Base-by-base conservation (phyloP, 2,888 invertebrate species). In the Drosophila eohydei region DNA sequence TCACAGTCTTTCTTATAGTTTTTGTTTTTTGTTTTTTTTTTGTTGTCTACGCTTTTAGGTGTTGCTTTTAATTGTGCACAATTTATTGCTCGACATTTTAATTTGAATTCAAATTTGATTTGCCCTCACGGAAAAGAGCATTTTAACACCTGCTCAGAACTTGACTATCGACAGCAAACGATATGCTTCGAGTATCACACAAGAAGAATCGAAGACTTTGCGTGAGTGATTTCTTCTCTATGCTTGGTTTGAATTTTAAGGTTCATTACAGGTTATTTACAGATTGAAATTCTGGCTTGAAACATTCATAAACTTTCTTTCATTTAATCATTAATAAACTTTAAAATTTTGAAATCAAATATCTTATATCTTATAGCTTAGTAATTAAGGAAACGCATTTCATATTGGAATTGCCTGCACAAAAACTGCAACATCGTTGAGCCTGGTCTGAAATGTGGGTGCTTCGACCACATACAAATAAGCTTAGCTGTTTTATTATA, bases 1-100 rank as follows among this genome's bases (percentile, higher is more conserved):
- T 52, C 36, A n/a, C 32, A n/a, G 54, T 40, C 43, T 59, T 21
- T 21, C 21, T 21, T 21, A 21, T 21, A 21, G 65, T 54, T 61
- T n/a, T 38, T 12, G 2, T 9, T 34, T 28, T 48, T 9, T 34
- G 12, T 50, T 32, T n/a, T 16, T 12, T 32, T 11, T 12, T 14
- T 51, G 32, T 56, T 54, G 56, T 40, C 34, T 40, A 56, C 46
- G 56, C 11, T 46, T 30, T 43, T 57, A 66, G 71, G 70, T 80
- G 65, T 62, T 61, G 65, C 21, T 67, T 87, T 89, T 84, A 89
- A 89, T 88, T 89, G 82, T 71, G 61, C 75, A 61, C 82, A 89
- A 84, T 83, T 89, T 79, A 83, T 83, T 68, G 71, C 73, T 64
- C 48, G 57, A 65, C 74, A 74, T 67, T 83, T 87, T 65, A 72